A percentile compares a stretch with the other conserved stretches of the same genome.
Evolutionary conservation across 2,113 vertebrate species (phyloP).

Genomic region (Eira barbara): DNA sequence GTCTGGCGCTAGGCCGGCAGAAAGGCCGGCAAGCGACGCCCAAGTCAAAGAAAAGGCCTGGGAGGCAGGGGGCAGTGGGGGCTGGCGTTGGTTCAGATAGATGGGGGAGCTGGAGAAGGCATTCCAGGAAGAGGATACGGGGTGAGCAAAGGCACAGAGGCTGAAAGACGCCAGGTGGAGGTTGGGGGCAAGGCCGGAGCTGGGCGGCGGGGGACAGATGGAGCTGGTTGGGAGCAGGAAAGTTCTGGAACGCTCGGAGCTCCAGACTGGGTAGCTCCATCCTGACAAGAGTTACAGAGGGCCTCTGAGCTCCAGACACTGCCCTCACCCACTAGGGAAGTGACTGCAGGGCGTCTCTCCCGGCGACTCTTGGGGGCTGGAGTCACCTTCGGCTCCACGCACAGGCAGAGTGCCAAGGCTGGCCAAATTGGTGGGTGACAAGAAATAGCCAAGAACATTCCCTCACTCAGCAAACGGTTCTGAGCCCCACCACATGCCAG

Average conservation of each 20-base stretch:
- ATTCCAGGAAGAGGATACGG: accelerated
- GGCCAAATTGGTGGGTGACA: not conserved
- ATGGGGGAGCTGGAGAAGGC: no score
- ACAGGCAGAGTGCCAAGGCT: not conserved
- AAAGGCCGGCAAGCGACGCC: not conserved
- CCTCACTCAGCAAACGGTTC: not conserved
- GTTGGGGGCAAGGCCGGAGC: not conserved
- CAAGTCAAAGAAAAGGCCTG: not conserved
- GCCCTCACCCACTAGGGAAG: not conserved
- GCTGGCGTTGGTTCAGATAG: not conserved
- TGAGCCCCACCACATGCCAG: not conserved
- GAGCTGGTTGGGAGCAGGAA: not conserved
- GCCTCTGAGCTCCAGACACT: not conserved
- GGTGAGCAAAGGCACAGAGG: not conserved
- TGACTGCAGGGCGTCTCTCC: not conserved
- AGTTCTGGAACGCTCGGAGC: not conserved
- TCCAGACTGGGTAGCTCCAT: not conserved
- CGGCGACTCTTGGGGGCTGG: not conserved
- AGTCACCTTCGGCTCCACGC: not conserved
- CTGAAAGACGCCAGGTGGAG: not conserved
- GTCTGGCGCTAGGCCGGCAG: not conserved
- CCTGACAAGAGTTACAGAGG: not conserved
- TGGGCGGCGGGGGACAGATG: accelerated
- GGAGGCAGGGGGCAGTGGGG: not conserved
- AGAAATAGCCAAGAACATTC: not conserved